These are phyloP conservation scores for Silurus asotus DNA, from an alignment of 2,113 vertebrate species.

Conservation along the genomic window DNA sequence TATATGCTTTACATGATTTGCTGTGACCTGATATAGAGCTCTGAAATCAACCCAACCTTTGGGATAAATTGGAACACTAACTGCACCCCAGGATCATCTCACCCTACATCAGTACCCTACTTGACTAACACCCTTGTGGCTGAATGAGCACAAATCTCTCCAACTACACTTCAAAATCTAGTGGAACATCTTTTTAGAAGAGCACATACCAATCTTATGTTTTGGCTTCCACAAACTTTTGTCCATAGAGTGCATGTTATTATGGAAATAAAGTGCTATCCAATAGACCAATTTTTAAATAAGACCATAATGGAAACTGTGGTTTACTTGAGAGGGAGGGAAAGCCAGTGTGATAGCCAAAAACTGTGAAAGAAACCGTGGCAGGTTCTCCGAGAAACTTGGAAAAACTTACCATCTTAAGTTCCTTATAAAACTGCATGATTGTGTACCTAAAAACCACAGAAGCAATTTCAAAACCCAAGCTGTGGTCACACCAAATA, in stretches of 20 bases:
- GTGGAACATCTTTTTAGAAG: too few species aligned
- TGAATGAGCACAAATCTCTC: too few species aligned
- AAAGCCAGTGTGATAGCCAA: background rate
- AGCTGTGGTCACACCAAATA: background rate
- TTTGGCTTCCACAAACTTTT: too few species aligned
- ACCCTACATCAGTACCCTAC: too few species aligned
- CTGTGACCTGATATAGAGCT: too few species aligned
- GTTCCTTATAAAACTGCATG: slow-evolving; percentile 4
- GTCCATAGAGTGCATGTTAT: background rate
- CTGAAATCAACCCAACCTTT: too few species aligned
- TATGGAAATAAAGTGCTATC: background rate
- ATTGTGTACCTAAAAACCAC: background rate
- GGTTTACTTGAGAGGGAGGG: background rate
- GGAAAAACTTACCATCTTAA: background rate
- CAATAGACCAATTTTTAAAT: background rate
- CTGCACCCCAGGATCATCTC: too few species aligned
- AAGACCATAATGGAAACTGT: background rate
- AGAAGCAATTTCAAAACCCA: background rate
- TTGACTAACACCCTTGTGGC: too few species aligned
- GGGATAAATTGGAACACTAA: too few species aligned
- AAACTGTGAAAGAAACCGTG: background rate
- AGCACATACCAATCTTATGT: too few species aligned
- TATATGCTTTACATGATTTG: too few species aligned
- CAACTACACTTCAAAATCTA: too few species aligned
- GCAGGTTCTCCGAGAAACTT: background rate